Evolutionary conservation across 2,113 vertebrate species (phyloP).

Genomic region (Pseudorhombus dupliciocellatus): DNA sequence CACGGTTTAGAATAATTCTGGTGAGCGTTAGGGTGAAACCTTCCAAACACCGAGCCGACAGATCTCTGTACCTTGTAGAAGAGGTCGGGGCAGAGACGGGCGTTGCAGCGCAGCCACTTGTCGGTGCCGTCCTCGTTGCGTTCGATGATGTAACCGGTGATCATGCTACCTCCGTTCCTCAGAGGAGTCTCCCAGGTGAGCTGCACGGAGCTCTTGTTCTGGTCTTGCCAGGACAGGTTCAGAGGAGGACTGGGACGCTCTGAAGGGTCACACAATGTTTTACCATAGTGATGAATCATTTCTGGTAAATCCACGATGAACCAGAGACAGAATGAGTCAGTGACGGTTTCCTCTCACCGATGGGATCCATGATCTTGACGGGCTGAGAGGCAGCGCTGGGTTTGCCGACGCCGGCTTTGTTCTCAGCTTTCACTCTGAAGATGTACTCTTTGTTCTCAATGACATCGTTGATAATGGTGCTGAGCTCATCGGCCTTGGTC

Average conservation of each 20-base stretch:
- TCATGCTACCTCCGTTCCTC: constrained; percentile 89
- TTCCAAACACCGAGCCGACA: neutral
- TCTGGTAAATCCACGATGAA: too few relatives aligned
- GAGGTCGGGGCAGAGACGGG: constrained; percentile 88
- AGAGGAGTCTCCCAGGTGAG: constrained; percentile 95
- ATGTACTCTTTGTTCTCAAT: constrained; percentile 99
- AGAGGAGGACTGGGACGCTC: constrained; percentile 93
- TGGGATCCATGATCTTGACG: constrained; percentile 95
- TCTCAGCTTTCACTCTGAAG: constrained; percentile 95
- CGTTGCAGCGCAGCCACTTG: constrained; percentile 95
- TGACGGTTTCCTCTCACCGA: constrained; percentile 76
- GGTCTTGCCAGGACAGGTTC: constrained; percentile 88
- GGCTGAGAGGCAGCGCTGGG: constrained; percentile 92
- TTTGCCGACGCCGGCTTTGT: constrained; percentile 93
- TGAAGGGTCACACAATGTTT: constrained; percentile 68
- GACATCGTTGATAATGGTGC: constrained; percentile 91
- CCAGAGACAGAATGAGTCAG: neutral
- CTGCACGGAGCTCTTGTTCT: constrained; percentile 92
- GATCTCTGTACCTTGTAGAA: constrained; percentile 85
- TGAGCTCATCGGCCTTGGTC: constrained; percentile 87
- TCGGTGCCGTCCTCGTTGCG: constrained; percentile 89
- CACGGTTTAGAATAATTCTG: neutral
- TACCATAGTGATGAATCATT: too few relatives aligned
- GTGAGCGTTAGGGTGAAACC: too few relatives aligned
- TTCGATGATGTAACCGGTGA: constrained; percentile 94